Evolutionary conservation across 1,140 invertebrate genomes (phyloP).

Genomic region (Drosophila quadrilineata): DNA sequence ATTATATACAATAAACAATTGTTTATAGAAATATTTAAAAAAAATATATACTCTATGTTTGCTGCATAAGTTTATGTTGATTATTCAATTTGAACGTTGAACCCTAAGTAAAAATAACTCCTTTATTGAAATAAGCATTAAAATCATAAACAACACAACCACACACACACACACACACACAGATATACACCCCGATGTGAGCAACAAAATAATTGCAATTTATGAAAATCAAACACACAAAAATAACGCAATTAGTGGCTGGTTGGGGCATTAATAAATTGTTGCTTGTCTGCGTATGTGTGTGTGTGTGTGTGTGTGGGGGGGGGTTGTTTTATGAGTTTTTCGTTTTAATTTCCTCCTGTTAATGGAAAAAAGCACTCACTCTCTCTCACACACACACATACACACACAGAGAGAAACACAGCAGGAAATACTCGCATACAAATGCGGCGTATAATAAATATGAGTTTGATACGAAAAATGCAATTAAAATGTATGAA

Average conservation of each 20-base stretch:
- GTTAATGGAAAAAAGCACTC: conserved; percentile 59
- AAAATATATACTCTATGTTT: too few relatives aligned
- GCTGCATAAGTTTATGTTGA: too few relatives aligned
- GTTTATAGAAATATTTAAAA: too few relatives aligned
- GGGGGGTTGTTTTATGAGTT: conserved; percentile 53
- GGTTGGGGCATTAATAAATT: conserved; percentile 59
- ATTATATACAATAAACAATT: too few relatives aligned
- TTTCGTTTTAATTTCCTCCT: conserved; percentile 73
- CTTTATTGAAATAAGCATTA: background rate
- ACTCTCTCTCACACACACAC: conserved; percentile 13
- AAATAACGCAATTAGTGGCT: conserved; percentile 71
- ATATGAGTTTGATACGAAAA: conserved; percentile 75
- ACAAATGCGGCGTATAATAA: conserved; percentile 46
- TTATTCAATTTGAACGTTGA: too few relatives aligned
- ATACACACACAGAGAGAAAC: background rate
- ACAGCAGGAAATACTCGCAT: background rate
- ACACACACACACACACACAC: background rate
- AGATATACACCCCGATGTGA: conserved; percentile 17
- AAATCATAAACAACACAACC: background rate
- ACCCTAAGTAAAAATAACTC: too few relatives aligned
- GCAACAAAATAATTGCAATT: conserved; percentile 53
- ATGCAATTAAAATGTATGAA: conserved; percentile 75
- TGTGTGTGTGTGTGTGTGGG: conserved; percentile 1
- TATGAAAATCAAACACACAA: conserved; percentile 65
- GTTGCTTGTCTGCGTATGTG: conserved; percentile 24